Percentiles rank a stretch among this genome's conserved stretches.
Conservation (phyloP, 2,888 invertebrate species). For the Perizoma affinitatum region DNA sequence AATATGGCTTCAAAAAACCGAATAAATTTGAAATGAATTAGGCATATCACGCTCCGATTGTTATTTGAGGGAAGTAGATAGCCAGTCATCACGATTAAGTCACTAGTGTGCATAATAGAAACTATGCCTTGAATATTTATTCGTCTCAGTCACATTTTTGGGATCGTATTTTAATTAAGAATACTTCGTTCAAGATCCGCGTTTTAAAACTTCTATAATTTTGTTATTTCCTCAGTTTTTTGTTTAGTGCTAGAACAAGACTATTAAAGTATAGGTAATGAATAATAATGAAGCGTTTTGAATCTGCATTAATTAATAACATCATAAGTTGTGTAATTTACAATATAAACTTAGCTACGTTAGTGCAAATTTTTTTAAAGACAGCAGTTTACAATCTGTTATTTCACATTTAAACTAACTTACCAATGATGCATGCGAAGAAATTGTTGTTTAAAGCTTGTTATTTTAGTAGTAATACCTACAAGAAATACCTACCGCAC, state of each 20-base stretch:
- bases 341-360: no score
- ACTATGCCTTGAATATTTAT: background rate
- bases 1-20: background rate
- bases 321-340: no score
- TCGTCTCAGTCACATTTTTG: conserved; percentile 5
- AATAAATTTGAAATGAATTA: conserved; percentile 32
- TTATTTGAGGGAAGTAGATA: conserved; percentile 46
- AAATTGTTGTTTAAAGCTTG: conserved; percentile 12
- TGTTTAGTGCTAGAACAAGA: no score
- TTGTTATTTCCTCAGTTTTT: no score
- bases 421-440: conserved; percentile 9
- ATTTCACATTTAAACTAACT: conserved; percentile 4
- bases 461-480: conserved; percentile 1
- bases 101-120: conserved; percentile 3
- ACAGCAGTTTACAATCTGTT: background rate
- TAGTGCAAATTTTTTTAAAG: no score
- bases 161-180: background rate
- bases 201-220: no score
- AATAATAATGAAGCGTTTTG: no score
- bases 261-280: no score
- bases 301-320: no score
- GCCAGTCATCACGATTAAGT: conserved; percentile 22
- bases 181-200: no score
- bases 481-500: background rate
- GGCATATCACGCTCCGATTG: conserved; percentile 54